Percentiles rank a stretch among this genome's conserved stretches.
Conservation (phyloP, 2,113 vertebrate species). For the Pteruthius melanotis region DNA sequence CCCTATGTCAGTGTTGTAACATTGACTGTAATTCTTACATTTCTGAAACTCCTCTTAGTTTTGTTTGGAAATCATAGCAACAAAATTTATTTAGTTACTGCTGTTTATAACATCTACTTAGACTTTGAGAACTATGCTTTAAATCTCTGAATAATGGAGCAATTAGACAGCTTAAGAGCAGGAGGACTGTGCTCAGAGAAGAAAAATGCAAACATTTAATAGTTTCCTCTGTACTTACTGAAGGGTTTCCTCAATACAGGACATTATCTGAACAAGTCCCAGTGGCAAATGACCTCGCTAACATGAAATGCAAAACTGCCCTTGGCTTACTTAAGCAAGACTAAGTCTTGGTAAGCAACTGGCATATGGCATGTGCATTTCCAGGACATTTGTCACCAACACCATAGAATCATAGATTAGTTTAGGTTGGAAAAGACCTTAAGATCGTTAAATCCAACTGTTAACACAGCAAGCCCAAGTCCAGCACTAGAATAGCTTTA, state of each 20-base stretch:
- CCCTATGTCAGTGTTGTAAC: background rate
- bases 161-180: background rate
- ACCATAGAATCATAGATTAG: background rate
- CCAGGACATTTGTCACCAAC: background rate
- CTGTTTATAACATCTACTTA: background rate
- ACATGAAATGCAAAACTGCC: background rate
- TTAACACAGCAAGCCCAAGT: background rate
- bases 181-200: background rate
- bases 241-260: background rate
- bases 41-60: background rate
- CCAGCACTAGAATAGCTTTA: background rate
- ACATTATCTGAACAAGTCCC: background rate
- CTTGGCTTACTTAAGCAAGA: background rate
- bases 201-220: background rate
- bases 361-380: background rate
- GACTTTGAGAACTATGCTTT: background rate
- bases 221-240: background rate
- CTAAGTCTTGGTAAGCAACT: background rate
- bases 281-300: background rate
- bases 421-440: background rate
- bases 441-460: background rate
- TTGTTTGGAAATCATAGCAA: background rate
- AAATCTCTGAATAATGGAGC: background rate
- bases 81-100: background rate
- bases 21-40: background rate